A percentile compares a stretch with the other conserved stretches of the same genome.
phyloP scores from a whole-genome alignment of 2,888 invertebrate genomes.

The Sericinus montela region DNA sequence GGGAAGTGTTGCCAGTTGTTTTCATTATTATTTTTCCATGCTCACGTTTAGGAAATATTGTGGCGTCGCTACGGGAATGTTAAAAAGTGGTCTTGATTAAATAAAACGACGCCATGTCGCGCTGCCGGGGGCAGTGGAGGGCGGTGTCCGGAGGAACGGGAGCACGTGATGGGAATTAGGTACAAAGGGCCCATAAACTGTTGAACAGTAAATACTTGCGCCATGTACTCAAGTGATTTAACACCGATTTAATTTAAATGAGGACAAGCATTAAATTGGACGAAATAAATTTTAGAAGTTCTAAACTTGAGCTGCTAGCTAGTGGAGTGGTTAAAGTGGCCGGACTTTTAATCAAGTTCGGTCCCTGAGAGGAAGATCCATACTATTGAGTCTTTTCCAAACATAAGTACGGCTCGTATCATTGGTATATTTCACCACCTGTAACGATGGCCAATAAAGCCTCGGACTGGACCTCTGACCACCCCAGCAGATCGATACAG shows the following conservation, averaged over 20 bases:
- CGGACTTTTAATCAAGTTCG: too few species aligned
- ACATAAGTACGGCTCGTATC: too few species aligned
- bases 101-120: constrained; percentile 64
- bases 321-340: too few species aligned
- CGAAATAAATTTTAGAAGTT: too few species aligned
- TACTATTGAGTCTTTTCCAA: too few species aligned
- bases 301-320: too few species aligned
- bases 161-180: constrained; percentile 59
- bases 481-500: too few species aligned
- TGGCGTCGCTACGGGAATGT: constrained; percentile 56
- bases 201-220: constrained; percentile 40
- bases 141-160: constrained; percentile 29
- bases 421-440: too few species aligned
- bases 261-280: too few species aligned
- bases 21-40: constrained; percentile 36
- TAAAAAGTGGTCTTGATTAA: constrained; percentile 76
- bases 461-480: too few species aligned
- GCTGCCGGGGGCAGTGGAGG: constrained; percentile 25
- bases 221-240: constrained; percentile 37
- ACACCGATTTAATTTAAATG: not conserved
- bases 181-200: constrained; percentile 41
- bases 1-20: constrained; percentile 38
- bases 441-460: too few species aligned
- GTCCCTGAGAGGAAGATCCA: too few species aligned
- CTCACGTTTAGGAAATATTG: constrained; percentile 53